A percentile compares a stretch with the other conserved stretches of the same genome.
Evolutionary conservation across 2,888 invertebrate species (phyloP).

Genomic region (Blastobasis adustella): DNA sequence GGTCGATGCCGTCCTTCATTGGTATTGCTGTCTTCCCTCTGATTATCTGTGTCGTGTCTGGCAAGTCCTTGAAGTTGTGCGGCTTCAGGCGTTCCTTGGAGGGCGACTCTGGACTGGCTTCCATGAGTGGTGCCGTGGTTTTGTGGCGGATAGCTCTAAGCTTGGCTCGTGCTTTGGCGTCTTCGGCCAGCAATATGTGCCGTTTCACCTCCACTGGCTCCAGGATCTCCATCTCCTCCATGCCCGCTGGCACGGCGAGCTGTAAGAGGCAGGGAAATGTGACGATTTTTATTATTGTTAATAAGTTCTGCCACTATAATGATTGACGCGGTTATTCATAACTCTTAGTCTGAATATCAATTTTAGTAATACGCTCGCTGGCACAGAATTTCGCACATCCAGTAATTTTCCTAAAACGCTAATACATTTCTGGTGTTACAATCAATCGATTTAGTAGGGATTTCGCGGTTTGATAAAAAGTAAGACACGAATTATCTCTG

Average conservation of each 20-base stretch:
- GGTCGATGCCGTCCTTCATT: conserved; percentile 34
- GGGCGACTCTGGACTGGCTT: conserved; percentile 33
- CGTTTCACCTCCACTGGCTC: conserved; percentile 46
- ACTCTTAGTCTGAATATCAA: too few species aligned
- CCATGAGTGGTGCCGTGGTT: conserved; percentile 48
- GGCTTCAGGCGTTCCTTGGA: conserved; percentile 71
- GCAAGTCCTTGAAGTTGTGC: conserved; percentile 74
- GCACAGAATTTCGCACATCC: too few species aligned
- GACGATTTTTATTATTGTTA: too few species aligned
- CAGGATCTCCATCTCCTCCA: conserved; percentile 47
- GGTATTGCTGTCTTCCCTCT: conserved; percentile 60
- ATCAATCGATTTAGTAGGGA: too few species aligned
- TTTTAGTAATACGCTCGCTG: too few species aligned
- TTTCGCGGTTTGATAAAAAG: too few species aligned
- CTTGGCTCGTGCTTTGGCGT: conserved; percentile 48
- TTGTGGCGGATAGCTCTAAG: conserved; percentile 52
- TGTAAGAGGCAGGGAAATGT: too few species aligned
- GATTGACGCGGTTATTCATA: too few species aligned
- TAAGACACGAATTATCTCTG: too few species aligned
- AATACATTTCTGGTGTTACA: too few species aligned
- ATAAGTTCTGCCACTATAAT: too few species aligned
- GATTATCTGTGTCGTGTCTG: conserved; percentile 76
- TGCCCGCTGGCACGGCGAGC: conserved; percentile 20
- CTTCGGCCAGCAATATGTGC: conserved; percentile 49
- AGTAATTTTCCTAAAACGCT: too few species aligned